Evolutionary conservation across 2,113 vertebrate species (phyloP), one percentile per base, ranked within the genome.

Genomic region (Gymnocephalus cernua): DNA sequence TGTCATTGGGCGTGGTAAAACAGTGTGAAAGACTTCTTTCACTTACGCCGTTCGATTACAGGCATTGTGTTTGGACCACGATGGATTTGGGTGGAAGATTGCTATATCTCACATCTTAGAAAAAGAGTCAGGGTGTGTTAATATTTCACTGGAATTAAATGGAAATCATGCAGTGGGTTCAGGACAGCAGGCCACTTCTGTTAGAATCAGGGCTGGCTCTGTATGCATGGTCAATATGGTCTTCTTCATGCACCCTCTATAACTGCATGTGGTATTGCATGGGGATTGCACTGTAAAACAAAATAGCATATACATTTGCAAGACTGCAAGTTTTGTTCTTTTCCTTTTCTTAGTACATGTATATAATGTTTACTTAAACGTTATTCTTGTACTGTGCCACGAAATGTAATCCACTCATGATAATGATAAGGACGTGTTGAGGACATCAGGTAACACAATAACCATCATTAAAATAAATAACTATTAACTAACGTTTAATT

Each of bases 261-360:
- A 89, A 85, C 82, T 91, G 93, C 93, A 93, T 93, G 93, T 90
- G 72, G 80, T 87, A 84, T 84, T 92, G 93, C 93, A 93, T 93
- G 93, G 77, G 76, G 84, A 88, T 84, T 89, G 89, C 90, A 90
- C 88, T 86, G 76, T 89, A 88, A 88, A 84, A 76, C 64, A 72
- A 81, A 88, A 72, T 67, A 78, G 73, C 82, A 81, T 88, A 84
- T 87, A 88, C 83, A 84, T 82, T 82, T 90, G 74, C 72, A 72
- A 91, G 68, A 82, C 32, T 32, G 32, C 64, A 51, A 67, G 23
- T 64, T 80, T 74, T 63, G 19, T 74, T 81, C 14, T 56, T 82
- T 77, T 64, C 8, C 79, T 57, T 80, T 81, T 67, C 59, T 61
- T 81, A 74, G 73, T 83, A 88, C 80, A 87, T 88, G 88, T 87